These are phyloP conservation scores for Ibycter americanus DNA, from an alignment of 2,797 vertebrate species.

Conservation along the genomic window DNA sequence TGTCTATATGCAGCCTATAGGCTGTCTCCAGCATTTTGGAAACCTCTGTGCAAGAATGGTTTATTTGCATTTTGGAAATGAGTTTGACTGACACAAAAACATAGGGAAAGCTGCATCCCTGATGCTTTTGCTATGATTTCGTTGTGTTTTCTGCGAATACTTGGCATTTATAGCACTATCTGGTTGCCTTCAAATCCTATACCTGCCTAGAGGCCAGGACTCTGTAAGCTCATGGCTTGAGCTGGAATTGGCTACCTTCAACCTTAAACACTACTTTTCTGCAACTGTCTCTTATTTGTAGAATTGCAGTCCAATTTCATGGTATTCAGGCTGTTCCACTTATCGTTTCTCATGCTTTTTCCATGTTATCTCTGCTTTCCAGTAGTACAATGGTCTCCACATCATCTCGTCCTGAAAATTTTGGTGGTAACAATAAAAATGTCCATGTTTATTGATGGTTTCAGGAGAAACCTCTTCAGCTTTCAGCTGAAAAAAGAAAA, in stretches of 20 bases:
- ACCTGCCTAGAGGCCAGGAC: conserved; percentile 4
- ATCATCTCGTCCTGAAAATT: not conserved
- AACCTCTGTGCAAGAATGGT: not conserved
- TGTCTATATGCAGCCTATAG: not conserved
- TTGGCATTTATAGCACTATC: conserved; percentile 6
- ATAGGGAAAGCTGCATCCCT: conserved; percentile 20
- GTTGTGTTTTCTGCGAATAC: not conserved
- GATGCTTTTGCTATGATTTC: conserved; percentile 5
- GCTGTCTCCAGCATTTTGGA: not conserved
- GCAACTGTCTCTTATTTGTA: conserved; percentile 34
- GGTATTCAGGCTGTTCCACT: not conserved
- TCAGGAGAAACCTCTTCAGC: not conserved
- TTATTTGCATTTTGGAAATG: not conserved
- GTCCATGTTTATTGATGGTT: not conserved
- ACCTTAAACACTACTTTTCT: not conserved
- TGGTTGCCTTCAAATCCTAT: conserved; percentile 19
- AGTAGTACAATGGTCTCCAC: not conserved
- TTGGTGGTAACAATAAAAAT: not conserved
- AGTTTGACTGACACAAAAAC: not conserved
- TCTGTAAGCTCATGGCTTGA: not conserved
- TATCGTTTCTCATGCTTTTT: not conserved
- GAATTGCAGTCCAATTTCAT: conserved; percentile 19
- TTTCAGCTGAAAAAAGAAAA: not conserved
- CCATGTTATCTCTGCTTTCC: not conserved
- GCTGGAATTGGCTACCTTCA: conserved; percentile 8